phyloP scores from a whole-genome alignment of 2,888 invertebrate genomes.

The Eudasyphora cyanicolor region DNA sequence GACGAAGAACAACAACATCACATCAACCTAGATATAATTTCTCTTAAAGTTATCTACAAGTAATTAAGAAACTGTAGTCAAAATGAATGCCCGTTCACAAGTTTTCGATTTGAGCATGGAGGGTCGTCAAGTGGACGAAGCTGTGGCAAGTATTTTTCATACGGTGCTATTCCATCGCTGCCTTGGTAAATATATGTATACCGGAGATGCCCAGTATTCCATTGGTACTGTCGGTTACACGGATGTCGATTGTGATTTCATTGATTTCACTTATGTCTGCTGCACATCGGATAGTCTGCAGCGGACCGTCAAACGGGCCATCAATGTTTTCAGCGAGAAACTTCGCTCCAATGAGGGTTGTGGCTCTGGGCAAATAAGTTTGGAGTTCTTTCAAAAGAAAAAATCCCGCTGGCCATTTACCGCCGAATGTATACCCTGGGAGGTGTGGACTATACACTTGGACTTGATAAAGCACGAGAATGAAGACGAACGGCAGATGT shows the following conservation, averaged over 20 bases:
- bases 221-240: constrained; percentile 97
- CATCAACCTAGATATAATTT: too few species aligned
- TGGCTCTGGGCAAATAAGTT: constrained; percentile 91
- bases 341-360: constrained; percentile 87
- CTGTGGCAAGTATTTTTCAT: constrained; percentile 94
- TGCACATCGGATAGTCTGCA: constrained; percentile 91
- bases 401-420: constrained; percentile 94
- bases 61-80: constrained; percentile 41
- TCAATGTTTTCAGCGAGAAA: constrained; percentile 89
- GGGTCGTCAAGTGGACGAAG: constrained; percentile 95
- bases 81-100: constrained; percentile 90
- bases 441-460: constrained; percentile 97
- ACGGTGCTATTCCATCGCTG: constrained; percentile 94
- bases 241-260: constrained; percentile 98
- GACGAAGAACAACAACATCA: too few species aligned
- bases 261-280: constrained; percentile 98
- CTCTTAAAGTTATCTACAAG: not conserved
- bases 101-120: constrained; percentile 92
- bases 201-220: constrained; percentile 95
- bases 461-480: constrained; percentile 92
- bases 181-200: constrained; percentile 96
- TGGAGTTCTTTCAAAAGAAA: constrained; percentile 97
- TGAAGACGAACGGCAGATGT: constrained; percentile 92
- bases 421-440: constrained; percentile 97
- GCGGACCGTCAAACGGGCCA: constrained; percentile 87